Evolutionary conservation across 2,797 vertebrate genomes (phyloP).

Genomic region (Artibeus jamaicensis): DNA sequence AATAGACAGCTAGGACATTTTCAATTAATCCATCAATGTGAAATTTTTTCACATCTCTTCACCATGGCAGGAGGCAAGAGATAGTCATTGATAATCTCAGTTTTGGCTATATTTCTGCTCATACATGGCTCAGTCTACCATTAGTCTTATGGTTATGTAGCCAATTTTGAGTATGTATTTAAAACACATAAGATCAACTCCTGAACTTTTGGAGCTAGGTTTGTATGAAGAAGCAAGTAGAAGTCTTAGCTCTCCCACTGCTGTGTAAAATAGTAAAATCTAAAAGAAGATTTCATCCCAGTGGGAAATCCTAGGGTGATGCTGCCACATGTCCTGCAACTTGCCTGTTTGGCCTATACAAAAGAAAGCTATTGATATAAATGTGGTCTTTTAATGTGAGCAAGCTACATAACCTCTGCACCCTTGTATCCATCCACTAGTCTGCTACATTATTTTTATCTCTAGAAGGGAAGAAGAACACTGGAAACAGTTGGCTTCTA

Average conservation of each 20-base stretch:
- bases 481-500: background rate
- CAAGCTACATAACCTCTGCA: background rate
- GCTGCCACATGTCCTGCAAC: background rate
- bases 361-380: background rate
- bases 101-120: background rate
- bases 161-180: background rate
- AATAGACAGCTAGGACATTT: background rate
- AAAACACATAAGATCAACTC: background rate
- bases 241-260: background rate
- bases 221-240: background rate
- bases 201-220: background rate
- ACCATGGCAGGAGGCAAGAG: background rate
- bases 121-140: background rate
- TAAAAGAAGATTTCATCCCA: background rate
- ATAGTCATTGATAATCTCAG: background rate
- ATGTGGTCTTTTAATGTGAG: background rate
- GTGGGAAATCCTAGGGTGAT: background rate
- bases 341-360: background rate
- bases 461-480: background rate
- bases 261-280: background rate
- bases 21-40: background rate
- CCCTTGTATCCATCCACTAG: background rate
- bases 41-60: background rate
- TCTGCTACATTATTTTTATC: background rate
- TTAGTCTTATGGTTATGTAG: background rate